Evolutionary conservation across 2,113 vertebrate genomes (phyloP), one percentile per base, ranked within the genome.

Genomic region (Tamias sibiricus): DNA sequence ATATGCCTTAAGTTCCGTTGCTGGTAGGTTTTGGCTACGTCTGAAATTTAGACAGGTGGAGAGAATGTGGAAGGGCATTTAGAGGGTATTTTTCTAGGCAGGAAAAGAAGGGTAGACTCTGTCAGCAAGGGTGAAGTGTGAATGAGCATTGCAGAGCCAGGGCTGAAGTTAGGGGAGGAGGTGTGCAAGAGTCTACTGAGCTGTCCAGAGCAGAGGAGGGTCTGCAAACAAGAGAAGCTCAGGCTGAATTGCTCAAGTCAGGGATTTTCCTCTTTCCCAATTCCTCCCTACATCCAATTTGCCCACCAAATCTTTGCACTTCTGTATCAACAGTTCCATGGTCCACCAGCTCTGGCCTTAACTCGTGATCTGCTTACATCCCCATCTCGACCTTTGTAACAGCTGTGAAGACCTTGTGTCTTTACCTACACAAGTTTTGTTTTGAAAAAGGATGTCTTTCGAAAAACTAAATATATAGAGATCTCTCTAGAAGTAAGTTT

Each of bases 41-140:
- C 13, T 96, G 93, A 95, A 69, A 97, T 98, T 97, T 98, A 97
- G 96, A 97, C 97, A 98, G 96, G 97, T 98, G 95, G 93, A 80
- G 86, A 89, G 88, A 97, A 96, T 95, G 93, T 98, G 79, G 89
- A 97, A 96, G 97, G 93, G 93, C 89, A 97, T 97, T 97, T 93
- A 97, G 89, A 96, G 91, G 89, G 94, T 97, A 96, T 97, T 98
- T 98, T 97, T 96, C 86, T 97, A 96, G 97, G 96, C 97, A 97
- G 59, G 59, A 35, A 97, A 96, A 97, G 86, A 97, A 97, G 84
- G 95, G 57, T 87, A 94, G 88, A 91, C 57, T 95, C 69, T 96
- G 85, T 98, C 95, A 97, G 81, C 85, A 87, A 79, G 42, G 88
- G 62, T 66, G 85, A 97, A 97, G 95, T 96, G 91, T 96, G 95